Evolutionary conservation across 2,888 invertebrate species (phyloP), one percentile per base, ranked within the genome.

Genomic region (Saturnia japonica): DNA sequence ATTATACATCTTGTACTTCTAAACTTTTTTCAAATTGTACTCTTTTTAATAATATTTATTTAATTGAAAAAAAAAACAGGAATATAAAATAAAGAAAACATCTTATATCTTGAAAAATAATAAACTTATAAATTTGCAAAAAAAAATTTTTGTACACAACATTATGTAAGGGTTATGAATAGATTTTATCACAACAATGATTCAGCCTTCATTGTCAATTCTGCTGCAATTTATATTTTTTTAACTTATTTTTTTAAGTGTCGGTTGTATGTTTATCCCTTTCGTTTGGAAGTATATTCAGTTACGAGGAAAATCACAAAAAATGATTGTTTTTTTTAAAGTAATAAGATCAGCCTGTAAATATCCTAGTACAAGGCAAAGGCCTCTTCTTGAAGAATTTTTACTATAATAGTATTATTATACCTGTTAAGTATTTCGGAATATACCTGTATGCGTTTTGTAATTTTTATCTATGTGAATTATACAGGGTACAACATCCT

Each of bases 401-500:
- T 28, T 60, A 25, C 3, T 25, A 57, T 25, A 12, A 25, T 57
- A 57, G 12, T 60, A 9, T 60, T 54, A 28, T 14, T 22, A 22
- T 22, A 12, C 1, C 6, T 14, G 6, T 60, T 1, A 60, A 60
- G 14, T 28, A 60, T 28, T 25, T 60, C 16, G 3, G 25, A 28
- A 28, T 28, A 12, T 2, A 60, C 14, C 6, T 60, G 57, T 6
- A 12, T 28, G 25, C 57, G 25, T 60, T 54, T 60, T 60, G 16
- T 14, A 34, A 42, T 47, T 34, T 28, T 51, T 64, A 14, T 51
- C 22, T 51, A 16, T 67, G 22, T 11, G n/a, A 66, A 70, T 67
- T 51, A 51, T 71, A 67, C 70, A 71, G 70, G 70, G 70, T 71
- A 71, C 51, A 67, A 64, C 42, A 62, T 45, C 68, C 68, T 71